These are phyloP conservation scores for Notothenia rossii DNA, from an alignment of 2,113 vertebrate species.

Conservation along the genomic window DNA sequence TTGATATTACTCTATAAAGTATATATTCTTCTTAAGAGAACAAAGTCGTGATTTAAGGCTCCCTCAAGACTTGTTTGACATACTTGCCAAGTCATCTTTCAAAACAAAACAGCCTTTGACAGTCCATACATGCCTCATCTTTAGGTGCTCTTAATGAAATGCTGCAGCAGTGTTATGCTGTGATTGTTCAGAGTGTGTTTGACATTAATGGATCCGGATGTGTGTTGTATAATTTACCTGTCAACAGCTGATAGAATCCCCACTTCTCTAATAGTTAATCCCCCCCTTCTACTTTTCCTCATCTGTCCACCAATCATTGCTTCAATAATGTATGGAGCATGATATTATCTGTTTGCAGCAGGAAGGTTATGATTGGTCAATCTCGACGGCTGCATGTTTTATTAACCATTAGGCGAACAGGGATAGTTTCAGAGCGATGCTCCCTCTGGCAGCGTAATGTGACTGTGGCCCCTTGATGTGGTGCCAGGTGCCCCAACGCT, in stretches of 20 bases:
- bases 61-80: neutral
- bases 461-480: constrained; percentile 42
- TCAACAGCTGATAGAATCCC: constrained; percentile 42
- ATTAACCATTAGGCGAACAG: constrained; percentile 28
- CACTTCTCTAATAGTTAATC: constrained; percentile 14
- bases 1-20: no score
- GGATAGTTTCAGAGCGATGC: constrained; percentile 11
- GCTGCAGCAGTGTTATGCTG: constrained; percentile 1
- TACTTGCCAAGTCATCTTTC: neutral
- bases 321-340: constrained; percentile 44
- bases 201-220: constrained; percentile 57
- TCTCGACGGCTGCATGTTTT: constrained; percentile 41
- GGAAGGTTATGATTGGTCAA: constrained; percentile 40
- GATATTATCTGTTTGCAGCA: constrained; percentile 15
- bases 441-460: constrained; percentile 21
- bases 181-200: constrained; percentile 41
- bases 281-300: neutral
- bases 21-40: no score
- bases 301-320: constrained; percentile 2
- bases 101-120: constrained; percentile 18
- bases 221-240: constrained; percentile 54
- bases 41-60: neutral
- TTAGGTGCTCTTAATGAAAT: neutral
- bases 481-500: constrained; percentile 47
- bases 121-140: neutral